phyloP scores from a whole-genome alignment of 2,888 invertebrate species.

The Eustalomyia histrio region DNA sequence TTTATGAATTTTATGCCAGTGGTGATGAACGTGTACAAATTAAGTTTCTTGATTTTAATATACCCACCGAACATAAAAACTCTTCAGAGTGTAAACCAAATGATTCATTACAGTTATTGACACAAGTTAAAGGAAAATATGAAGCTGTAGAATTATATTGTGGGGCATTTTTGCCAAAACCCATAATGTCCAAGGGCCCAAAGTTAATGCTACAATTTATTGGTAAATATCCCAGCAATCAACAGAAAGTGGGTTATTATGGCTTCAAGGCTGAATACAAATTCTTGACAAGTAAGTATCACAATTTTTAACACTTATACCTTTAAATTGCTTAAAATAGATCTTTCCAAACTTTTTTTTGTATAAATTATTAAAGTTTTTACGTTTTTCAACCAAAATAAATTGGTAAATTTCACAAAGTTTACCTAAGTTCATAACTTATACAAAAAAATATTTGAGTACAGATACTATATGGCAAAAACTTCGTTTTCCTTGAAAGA shows the following conservation, averaged over 20 bases:
- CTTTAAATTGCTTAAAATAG: no score
- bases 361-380: no score
- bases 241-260: slow-evolving; percentile 86
- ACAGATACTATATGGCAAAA: no score
- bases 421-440: no score
- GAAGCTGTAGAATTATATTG: slow-evolving; percentile 94
- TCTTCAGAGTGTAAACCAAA: slow-evolving; percentile 74
- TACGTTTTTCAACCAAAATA: no score
- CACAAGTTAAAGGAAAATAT: slow-evolving; percentile 89
- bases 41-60: slow-evolving; percentile 77
- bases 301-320: no score
- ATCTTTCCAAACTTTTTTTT: no score
- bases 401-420: no score
- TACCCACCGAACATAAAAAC: slow-evolving; percentile 75
- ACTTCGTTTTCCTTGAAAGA: no score
- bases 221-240: slow-evolving; percentile 81
- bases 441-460: no score
- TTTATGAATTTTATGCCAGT: slow-evolving; percentile 94
- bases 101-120: slow-evolving; percentile 82
- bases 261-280: slow-evolving; percentile 94
- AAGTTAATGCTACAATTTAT: slow-evolving; percentile 92
- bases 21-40: slow-evolving; percentile 86
- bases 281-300: slow-evolving; percentile 94
- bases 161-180: slow-evolving; percentile 88
- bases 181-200: slow-evolving; percentile 95